These are phyloP conservation scores for Apostichopus leukothele DNA, from an alignment of 53 echinoderm and acorn worm genomes.

Conservation along the genomic window DNA sequence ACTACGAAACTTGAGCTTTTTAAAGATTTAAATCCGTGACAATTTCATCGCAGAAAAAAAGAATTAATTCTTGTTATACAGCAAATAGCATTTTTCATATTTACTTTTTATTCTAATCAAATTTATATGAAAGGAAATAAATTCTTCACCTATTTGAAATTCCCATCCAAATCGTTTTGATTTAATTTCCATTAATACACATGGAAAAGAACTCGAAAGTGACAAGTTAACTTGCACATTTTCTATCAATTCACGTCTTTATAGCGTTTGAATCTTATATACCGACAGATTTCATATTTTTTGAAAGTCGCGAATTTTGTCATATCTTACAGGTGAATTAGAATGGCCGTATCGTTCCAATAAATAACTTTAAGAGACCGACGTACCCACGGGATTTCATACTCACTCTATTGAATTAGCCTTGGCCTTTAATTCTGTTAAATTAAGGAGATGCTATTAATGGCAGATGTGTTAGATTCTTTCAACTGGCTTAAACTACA, in stretches of 20 bases:
- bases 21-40: too few species aligned
- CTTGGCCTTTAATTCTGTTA: constrained; percentile 39
- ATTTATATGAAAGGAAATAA: too few species aligned
- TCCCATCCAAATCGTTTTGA: too few species aligned
- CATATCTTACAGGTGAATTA: not conserved
- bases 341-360: not conserved
- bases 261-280: not conserved
- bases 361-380: not conserved
- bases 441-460: constrained; percentile 9
- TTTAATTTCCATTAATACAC: too few species aligned
- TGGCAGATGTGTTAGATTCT: too few species aligned
- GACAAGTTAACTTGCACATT: not conserved
- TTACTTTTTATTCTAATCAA: too few species aligned
- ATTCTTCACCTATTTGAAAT: too few species aligned
- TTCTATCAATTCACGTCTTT: not conserved
- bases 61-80: too few species aligned
- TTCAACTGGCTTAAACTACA: too few species aligned
- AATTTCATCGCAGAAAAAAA: too few species aligned
- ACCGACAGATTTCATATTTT: not conserved
- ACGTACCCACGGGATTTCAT: not conserved
- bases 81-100: too few species aligned
- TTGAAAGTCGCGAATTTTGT: not conserved
- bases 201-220: not conserved
- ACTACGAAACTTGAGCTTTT: too few species aligned
- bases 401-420: constrained; percentile 6